A percentile compares a stretch with the other conserved stretches of the same genome.
phyloP scores from a whole-genome alignment of 2,888 invertebrate genomes.

The Mycalesis mineus region DNA sequence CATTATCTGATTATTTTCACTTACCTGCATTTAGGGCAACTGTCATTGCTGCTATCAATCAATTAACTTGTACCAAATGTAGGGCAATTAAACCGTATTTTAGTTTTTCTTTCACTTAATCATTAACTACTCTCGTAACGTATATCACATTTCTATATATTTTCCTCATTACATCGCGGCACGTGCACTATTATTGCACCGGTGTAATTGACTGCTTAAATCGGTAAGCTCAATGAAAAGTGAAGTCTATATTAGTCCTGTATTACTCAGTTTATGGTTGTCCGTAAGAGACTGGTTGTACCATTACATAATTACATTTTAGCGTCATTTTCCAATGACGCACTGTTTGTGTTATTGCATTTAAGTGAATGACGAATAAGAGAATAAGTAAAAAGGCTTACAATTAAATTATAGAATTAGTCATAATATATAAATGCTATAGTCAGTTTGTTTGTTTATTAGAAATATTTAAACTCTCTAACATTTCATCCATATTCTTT shows the following conservation, averaged over 20 bases:
- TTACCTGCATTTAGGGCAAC: constrained; percentile 19
- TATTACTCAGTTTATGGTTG: constrained; percentile 9
- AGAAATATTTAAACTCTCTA: too few relatives aligned
- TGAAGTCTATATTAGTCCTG: constrained; percentile 10
- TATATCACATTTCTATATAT: not conserved
- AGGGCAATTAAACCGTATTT: not conserved
- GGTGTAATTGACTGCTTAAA: constrained; percentile 51
- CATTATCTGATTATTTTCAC: constrained; percentile 15
- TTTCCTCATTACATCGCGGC: constrained; percentile 20
- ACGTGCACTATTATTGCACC: constrained; percentile 49
- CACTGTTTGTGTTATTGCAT: not conserved
- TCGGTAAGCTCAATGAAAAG: constrained; percentile 42
- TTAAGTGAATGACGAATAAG: not conserved
- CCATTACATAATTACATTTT: not conserved
- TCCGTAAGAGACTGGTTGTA: constrained; percentile 7
- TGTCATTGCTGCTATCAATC: constrained; percentile 20
- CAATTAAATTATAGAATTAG: too few relatives aligned
- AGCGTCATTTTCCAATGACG: not conserved
- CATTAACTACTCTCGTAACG: not conserved
- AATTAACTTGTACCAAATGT: constrained; percentile 17
- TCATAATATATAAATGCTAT: too few relatives aligned
- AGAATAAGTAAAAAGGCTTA: too few relatives aligned
- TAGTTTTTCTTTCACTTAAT: not conserved
- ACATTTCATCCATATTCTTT: too few relatives aligned
- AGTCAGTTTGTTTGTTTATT: too few relatives aligned